Conservation (phyloP, 2,113 vertebrate genomes). For the Nothobranchius kuhntae region DNA sequence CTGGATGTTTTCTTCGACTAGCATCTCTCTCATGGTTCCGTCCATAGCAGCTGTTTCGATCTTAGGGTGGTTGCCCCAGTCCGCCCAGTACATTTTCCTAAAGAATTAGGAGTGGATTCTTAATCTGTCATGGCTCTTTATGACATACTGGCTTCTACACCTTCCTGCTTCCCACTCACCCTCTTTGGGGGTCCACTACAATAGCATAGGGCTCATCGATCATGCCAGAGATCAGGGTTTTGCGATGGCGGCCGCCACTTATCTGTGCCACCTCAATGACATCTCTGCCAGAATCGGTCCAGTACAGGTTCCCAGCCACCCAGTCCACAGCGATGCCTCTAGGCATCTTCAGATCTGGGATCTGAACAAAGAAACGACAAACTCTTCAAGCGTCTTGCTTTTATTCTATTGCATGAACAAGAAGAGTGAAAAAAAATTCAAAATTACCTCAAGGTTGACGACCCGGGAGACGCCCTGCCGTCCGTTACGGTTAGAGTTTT, state of each 20-base stretch:
- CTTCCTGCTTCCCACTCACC: conserved; percentile 69
- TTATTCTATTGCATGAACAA: neutral
- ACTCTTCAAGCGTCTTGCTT: neutral
- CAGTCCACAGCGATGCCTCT: conserved; percentile 95
- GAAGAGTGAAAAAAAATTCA: neutral
- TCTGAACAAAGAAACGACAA: conserved; percentile 73
- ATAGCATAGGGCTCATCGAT: conserved; percentile 96
- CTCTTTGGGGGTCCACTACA: conserved; percentile 90
- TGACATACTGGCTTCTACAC: neutral
- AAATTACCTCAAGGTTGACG: conserved; percentile 86
- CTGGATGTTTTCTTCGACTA: conserved; percentile 95
- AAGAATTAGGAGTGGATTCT: conserved; percentile 7
- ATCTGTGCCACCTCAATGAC: conserved; percentile 95
- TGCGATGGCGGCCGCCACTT: conserved; percentile 88
- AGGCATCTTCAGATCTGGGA: conserved; percentile 93
- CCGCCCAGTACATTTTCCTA: conserved; percentile 98
- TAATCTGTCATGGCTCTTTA: neutral
- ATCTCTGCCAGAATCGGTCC: conserved; percentile 93
- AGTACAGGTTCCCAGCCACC: conserved; percentile 96
- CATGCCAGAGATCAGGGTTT: conserved; percentile 95
- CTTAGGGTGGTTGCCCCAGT: conserved; percentile 98
- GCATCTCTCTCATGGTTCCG: conserved; percentile 89
- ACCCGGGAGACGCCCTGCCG: conserved; percentile 86
- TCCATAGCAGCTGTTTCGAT: conserved; percentile 97
- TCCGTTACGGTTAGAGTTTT: conserved; percentile 86